Evolutionary conservation across 2,113 vertebrate species (phyloP).

Genomic region (Artemisiospiza belli): DNA sequence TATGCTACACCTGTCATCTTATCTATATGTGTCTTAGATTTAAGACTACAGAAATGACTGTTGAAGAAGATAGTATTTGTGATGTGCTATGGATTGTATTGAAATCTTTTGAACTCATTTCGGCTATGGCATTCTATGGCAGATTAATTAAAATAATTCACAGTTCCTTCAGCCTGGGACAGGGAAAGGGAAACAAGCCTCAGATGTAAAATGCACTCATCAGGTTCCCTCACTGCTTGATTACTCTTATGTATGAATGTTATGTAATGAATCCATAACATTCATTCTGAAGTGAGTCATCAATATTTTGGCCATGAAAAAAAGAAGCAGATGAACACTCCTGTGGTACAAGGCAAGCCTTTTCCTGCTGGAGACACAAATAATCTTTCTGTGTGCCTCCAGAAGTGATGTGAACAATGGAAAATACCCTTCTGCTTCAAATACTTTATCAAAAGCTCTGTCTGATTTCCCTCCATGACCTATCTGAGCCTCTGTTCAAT

Average conservation of each 20-base stretch:
- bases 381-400: not conserved
- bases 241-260: not conserved
- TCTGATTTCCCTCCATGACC: not conserved
- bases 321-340: not conserved
- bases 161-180: conserved; percentile 42
- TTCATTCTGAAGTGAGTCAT: conserved; percentile 29
- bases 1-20: conserved; percentile 66
- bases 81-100: conserved; percentile 49
- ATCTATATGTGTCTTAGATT: conserved; percentile 61
- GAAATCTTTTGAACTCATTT: conserved; percentile 75
- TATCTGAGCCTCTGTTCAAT: not conserved
- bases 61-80: conserved; percentile 51
- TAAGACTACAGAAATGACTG: conserved; percentile 51
- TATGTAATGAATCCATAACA: not conserved
- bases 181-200: conserved; percentile 22
- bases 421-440: not conserved
- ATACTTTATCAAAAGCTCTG: not conserved
- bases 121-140: conserved; percentile 63
- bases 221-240: conserved; percentile 21
- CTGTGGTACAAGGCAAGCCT: not conserved
- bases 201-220: conserved; percentile 43
- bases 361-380: not conserved
- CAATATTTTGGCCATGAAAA: conserved; percentile 7
- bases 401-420: not conserved
- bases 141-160: conserved; percentile 78